phyloP scores from a whole-genome alignment of 2,113 vertebrate genomes.

The Petaurus breviceps region DNA sequence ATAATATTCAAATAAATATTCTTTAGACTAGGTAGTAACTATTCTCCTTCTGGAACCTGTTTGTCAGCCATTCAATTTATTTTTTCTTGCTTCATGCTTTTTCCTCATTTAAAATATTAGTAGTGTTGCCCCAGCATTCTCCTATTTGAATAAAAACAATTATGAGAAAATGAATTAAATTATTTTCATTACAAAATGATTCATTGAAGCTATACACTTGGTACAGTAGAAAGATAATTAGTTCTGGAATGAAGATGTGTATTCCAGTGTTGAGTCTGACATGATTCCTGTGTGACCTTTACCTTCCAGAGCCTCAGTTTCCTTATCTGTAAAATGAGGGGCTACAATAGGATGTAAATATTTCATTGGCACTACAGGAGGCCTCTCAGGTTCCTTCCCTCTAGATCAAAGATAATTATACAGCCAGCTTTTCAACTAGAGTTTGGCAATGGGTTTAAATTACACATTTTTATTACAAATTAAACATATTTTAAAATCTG shows the following conservation, averaged over 20 bases:
- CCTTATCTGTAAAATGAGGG: not conserved
- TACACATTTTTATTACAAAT: not conserved
- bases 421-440: not conserved
- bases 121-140: not conserved
- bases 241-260: not conserved
- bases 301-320: not conserved
- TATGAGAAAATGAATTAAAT: not conserved
- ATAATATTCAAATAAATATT: not conserved
- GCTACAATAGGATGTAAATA: too few species aligned
- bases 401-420: not conserved
- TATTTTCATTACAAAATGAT: not conserved
- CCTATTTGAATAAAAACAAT: not conserved
- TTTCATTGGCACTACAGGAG: too few species aligned
- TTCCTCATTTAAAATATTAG: not conserved
- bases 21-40: not conserved
- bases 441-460: not conserved
- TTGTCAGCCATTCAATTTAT: not conserved
- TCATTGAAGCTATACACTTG: not conserved
- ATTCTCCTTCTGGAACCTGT: not conserved
- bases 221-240: not conserved
- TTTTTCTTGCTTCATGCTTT: constrained; percentile 14
- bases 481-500: not conserved
- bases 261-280: not conserved
- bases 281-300: not conserved
- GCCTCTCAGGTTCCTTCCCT: not conserved